phyloP scores from a whole-genome alignment of 2,888 invertebrate genomes.

The Andrena bucephala region DNA sequence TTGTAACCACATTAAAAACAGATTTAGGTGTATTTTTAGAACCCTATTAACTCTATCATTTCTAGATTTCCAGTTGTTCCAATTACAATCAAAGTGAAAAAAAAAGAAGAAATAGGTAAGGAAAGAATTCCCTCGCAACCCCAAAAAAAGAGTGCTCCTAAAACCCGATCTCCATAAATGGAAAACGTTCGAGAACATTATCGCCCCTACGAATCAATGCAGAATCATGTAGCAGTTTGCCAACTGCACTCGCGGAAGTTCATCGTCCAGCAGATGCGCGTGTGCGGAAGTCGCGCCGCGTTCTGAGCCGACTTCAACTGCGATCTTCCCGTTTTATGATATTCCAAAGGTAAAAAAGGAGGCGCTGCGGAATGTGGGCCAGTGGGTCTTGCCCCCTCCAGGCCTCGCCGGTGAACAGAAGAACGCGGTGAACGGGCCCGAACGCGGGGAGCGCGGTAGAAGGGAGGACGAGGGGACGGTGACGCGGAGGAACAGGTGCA shows the following conservation, averaged over 20 bases:
- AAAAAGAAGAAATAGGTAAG: no score
- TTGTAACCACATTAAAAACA: no score
- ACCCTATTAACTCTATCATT: not conserved
- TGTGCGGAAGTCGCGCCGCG: conserved; percentile 62
- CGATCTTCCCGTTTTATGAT: conserved; percentile 83
- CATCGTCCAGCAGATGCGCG: conserved; percentile 24
- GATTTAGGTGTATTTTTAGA: no score
- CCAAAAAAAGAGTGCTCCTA: no score
- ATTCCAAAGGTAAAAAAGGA: conserved; percentile 84
- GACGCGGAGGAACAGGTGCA: conserved; percentile 46
- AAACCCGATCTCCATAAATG: no score
- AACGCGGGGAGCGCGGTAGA: not conserved
- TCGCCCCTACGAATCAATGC: not conserved
- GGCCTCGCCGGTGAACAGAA: not conserved
- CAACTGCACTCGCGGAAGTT: not conserved
- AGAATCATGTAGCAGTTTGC: not conserved
- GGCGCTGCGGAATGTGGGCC: conserved; percentile 82
- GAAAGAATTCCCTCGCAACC: no score
- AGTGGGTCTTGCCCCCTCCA: conserved; percentile 79
- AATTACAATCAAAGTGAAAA: no score
- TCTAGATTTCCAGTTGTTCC: not conserved
- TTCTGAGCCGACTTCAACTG: conserved; percentile 79
- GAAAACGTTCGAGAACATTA: not conserved
- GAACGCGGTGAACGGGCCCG: conserved; percentile 35
- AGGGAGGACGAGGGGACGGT: conserved; percentile 16